Base-by-base conservation (phyloP, 2,888 invertebrate species). In the Danaus chrysippus region DNA sequence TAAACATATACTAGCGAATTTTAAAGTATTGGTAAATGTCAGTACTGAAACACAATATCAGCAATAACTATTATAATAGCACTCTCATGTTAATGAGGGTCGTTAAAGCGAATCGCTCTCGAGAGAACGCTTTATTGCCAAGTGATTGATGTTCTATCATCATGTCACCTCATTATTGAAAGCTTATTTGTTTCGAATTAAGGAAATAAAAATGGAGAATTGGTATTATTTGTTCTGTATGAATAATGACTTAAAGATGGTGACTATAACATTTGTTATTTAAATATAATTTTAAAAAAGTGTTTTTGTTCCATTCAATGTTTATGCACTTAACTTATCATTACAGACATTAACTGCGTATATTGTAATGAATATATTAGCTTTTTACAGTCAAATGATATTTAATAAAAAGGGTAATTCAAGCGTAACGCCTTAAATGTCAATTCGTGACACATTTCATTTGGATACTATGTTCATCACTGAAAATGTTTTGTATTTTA, bases 51-150 rank as follows among this genome's bases (percentile, higher is more conserved):
- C 17, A 56, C n/a, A 12, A 56, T 60, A 54, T 46, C 49, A 52
- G 62, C 63, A 67, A 63, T 67, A 66, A 61, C 61, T 60, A 61
- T 66, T 63, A 70, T 63, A n/a, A n/a, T n/a, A 58, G 65, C 63
- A 34, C 52, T 56, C 65, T 49, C 53, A 63, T 67, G n/a, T n/a
- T n/a, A n/a, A n/a, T n/a, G n/a, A n/a, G n/a, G n/a, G n/a, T n/a
- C n/a, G n/a, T n/a, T n/a, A 68, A 42, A 59, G 57, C 59, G 66
- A 62, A 66, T 68, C 61, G 68, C 34, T 62, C 70, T 66, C 70
- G 43, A 17, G 68, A 66, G 69, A 64, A 46, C n/a, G 46, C 61
- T 56, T 23, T 42, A 54, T 49, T 56, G 67, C 61, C 68, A 64
- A 67, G 63, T 69, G 64, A 65, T 66, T 67, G 69, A 69, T 69